Percentiles rank a stretch among this genome's conserved stretches.
phyloP scores from a whole-genome alignment of 1,140 invertebrate species.

The Musca domestica region DNA sequence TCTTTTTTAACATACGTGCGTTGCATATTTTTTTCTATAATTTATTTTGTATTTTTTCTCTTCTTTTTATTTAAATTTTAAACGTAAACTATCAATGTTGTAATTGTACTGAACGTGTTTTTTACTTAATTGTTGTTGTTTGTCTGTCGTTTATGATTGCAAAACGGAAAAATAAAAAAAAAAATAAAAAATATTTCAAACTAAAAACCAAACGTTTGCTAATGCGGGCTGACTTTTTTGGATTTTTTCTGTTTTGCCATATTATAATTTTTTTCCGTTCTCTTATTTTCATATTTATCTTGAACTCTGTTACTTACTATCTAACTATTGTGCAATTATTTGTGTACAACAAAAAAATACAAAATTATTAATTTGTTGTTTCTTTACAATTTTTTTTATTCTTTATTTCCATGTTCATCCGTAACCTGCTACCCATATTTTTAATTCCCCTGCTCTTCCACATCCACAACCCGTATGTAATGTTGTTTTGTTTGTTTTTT shows the following conservation, averaged over 20 bases:
- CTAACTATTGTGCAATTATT: neutral
- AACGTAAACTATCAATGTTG: conserved; percentile 21
- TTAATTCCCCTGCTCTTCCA: conserved; percentile 14
- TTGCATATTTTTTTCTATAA: too few relatives aligned
- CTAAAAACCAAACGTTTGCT: conserved; percentile 27
- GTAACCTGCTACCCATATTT: neutral
- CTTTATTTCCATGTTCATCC: conserved; percentile 11
- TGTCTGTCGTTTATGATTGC: neutral
- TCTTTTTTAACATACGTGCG: neutral
- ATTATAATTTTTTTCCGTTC: neutral
- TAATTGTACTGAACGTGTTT: conserved; percentile 1
- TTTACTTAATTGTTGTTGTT: conserved; percentile 1
- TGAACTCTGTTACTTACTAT: neutral
- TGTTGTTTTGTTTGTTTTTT: conserved; percentile 13
- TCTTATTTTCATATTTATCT: conserved; percentile 1
- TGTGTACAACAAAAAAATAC: neutral
- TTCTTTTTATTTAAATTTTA: conserved; percentile 3
- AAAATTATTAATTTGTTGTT: conserved; percentile 10
- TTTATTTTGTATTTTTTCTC: neutral
- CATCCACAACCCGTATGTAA: conserved; percentile 8
- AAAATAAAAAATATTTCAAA: conserved; percentile 28
- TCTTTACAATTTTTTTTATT: neutral
- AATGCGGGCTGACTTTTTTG: conserved; percentile 22
- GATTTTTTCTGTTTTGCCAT: conserved; percentile 22
- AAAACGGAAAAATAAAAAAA: neutral